These are phyloP conservation scores for Monopis laevigella DNA, from an alignment of 2,888 invertebrate genomes.

Conservation along the genomic window DNA sequence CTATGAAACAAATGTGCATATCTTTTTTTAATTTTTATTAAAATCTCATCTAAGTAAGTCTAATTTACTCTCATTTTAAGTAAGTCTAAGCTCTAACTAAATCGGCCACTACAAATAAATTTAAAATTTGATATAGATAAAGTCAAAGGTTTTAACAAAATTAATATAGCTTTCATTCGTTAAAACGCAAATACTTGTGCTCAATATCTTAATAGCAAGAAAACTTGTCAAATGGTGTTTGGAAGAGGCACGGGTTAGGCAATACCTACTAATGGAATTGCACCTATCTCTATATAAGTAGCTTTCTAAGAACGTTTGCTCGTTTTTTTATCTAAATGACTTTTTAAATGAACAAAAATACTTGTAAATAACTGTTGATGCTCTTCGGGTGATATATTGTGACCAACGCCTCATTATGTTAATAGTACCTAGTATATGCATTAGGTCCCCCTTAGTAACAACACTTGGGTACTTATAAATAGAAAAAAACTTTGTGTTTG, in stretches of 20 bases:
- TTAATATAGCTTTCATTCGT: neutral
- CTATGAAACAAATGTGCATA: too few species aligned
- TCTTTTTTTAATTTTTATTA: too few species aligned
- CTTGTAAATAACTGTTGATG: too few species aligned
- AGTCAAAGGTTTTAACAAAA: neutral
- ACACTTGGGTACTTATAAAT: too few species aligned
- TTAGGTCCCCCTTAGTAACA: too few species aligned
- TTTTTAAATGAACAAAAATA: neutral
- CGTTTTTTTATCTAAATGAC: conserved; percentile 3
- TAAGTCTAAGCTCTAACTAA: too few species aligned
- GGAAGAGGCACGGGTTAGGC: neutral
- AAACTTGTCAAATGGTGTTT: neutral
- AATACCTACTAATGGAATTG: conserved; percentile 1
- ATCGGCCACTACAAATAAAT: neutral
- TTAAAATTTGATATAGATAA: neutral
- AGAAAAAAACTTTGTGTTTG: too few species aligned
- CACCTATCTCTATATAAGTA: conserved; percentile 1
- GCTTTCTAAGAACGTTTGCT: conserved; percentile 6
- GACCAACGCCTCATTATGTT: too few species aligned
- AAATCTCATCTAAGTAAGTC: too few species aligned
- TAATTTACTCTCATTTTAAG: too few species aligned
- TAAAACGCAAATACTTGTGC: conserved; percentile 1
- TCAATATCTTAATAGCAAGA: neutral
- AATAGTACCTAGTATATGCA: too few species aligned
- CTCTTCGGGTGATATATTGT: too few species aligned